phyloP scores from a whole-genome alignment of 2,113 vertebrate genomes.

The Salvelinus fontinalis region DNA sequence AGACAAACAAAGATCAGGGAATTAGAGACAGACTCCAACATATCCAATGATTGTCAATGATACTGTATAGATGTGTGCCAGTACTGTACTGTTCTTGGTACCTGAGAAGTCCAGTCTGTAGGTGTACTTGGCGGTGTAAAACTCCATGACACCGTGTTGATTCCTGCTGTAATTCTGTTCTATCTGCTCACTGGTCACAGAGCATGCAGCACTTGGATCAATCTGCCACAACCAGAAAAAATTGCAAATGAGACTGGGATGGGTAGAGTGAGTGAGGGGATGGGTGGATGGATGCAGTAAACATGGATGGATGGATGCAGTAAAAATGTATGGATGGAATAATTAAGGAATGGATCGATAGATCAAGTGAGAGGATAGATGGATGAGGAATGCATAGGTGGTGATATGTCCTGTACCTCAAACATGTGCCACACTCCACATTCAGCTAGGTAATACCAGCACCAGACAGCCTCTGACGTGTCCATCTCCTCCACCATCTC shows the following conservation, averaged over 20 bases:
- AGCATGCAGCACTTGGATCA: constrained; percentile 86
- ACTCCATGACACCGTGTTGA: constrained; percentile 85
- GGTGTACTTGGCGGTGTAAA: constrained; percentile 93
- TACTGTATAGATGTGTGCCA: neutral
- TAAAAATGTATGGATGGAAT: neutral
- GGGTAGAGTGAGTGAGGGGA: neutral
- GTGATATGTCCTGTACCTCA: constrained; percentile 77
- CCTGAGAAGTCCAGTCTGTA: constrained; percentile 92
- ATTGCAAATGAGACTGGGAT: neutral
- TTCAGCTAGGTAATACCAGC: constrained; percentile 95
- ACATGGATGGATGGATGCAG: neutral
- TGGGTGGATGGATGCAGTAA: neutral
- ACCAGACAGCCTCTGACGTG: constrained; percentile 90
- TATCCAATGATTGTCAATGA: neutral
- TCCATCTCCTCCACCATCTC: constrained; percentile 87
- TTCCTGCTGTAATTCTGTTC: constrained; percentile 89
- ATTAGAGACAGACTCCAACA: constrained; percentile 3
- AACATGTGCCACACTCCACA: constrained; percentile 98
- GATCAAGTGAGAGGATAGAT: neutral
- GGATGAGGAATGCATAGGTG: neutral
- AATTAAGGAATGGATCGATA: neutral
- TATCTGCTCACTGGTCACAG: constrained; percentile 92
- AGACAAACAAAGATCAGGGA: constrained; percentile 1
- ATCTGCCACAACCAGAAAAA: constrained; percentile 72
- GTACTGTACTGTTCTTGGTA: constrained; percentile 48